These are phyloP conservation scores for Apteryx owenii DNA, from an alignment of 2,113 vertebrate genomes.

Conservation along the genomic window DNA sequence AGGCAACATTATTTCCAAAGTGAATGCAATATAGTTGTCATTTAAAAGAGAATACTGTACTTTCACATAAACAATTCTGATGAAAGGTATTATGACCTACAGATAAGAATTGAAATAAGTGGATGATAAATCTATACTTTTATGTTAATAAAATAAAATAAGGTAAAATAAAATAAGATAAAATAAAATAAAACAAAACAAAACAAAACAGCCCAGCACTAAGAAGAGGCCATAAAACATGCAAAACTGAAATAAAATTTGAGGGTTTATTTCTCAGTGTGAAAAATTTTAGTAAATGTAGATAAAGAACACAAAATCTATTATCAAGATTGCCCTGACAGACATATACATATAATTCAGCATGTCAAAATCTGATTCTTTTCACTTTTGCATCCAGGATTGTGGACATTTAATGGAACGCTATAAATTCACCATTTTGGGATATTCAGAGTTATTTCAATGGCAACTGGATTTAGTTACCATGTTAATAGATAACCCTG, in stretches of 20 bases:
- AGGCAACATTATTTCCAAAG: not conserved
- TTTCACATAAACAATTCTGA: conserved; percentile 1
- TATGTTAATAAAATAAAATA: not conserved
- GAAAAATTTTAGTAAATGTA: not conserved
- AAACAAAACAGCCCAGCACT: not conserved
- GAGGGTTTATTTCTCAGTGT: not conserved
- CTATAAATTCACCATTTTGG: not conserved
- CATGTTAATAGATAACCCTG: not conserved
- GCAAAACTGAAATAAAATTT: not conserved
- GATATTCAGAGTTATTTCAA: not conserved
- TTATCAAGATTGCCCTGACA: not conserved
- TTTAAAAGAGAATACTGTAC: not conserved
- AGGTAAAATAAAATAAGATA: not conserved
- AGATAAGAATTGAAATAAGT: not conserved
- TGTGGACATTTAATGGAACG: not conserved
- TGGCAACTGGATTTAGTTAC: not conserved
- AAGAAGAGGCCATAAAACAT: not conserved
- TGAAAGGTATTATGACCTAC: not conserved
- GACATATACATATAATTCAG: not conserved
- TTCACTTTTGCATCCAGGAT: not conserved
- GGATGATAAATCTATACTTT: not conserved
- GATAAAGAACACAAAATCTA: not conserved
- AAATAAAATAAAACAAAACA: not conserved
- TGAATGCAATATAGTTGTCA: not conserved
- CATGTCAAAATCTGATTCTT: not conserved